Conservation (phyloP, 2,113 vertebrate genomes). For the Coptodon bakossiorum region DNA sequence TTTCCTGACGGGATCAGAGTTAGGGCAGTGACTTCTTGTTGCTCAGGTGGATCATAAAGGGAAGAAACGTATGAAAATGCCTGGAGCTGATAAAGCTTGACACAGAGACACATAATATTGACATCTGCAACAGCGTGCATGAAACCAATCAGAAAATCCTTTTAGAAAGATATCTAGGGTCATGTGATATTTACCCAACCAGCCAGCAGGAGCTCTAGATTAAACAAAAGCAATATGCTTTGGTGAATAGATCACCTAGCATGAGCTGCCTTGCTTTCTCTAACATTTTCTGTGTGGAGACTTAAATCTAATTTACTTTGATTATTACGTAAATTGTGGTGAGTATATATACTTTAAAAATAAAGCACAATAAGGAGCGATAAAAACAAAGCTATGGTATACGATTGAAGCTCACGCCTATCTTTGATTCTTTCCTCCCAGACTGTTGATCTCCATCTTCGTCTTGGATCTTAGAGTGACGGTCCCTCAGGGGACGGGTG, state of each 20-base stretch:
- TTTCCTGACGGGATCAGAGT: neutral
- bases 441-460: conserved; percentile 56
- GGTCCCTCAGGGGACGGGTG: neutral
- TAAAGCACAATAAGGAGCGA: neutral
- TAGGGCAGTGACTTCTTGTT: neutral
- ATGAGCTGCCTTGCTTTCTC: neutral
- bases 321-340: neutral
- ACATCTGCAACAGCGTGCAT: conserved; percentile 8
- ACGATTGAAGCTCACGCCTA: neutral
- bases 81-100: neutral
- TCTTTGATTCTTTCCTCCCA: conserved; percentile 23
- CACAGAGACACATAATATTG: conserved; percentile 19
- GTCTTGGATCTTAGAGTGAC: neutral
- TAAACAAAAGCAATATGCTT: conserved; percentile 15
- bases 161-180: conserved; percentile 3
- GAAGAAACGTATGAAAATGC: neutral
- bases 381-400: neutral
- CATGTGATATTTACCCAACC: conserved; percentile 41
- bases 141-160: conserved; percentile 26
- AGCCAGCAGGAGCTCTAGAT: neutral
- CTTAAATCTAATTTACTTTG: neutral
- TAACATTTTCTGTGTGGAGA: neutral
- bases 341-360: neutral
- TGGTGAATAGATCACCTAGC: neutral
- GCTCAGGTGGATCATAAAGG: neutral